These are phyloP conservation scores for Spinus pinus DNA, from an alignment of 2,797 vertebrate genomes.

Conservation along the genomic window DNA sequence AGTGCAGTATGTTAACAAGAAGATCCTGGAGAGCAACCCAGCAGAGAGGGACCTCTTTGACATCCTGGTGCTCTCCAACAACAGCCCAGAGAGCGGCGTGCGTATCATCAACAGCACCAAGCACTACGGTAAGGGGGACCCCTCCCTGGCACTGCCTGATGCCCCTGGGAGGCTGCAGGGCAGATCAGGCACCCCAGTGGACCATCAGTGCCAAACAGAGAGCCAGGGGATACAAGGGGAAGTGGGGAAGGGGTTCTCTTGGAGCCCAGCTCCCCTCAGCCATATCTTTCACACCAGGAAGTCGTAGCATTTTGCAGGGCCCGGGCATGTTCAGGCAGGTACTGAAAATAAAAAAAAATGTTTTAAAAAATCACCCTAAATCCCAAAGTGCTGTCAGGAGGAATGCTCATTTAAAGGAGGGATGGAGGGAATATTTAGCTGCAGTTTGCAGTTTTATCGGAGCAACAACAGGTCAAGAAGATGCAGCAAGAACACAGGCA, in stretches of 20 bases:
- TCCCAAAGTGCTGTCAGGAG: background rate
- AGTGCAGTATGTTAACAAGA: constrained; percentile 76
- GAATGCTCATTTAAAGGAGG: background rate
- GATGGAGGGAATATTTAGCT: background rate
- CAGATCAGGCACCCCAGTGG: background rate
- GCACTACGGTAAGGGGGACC: constrained; percentile 60
- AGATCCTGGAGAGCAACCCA: constrained; percentile 71
- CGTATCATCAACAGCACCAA: constrained; percentile 75
- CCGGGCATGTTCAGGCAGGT: background rate
- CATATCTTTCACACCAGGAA: background rate
- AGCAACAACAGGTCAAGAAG: background rate
- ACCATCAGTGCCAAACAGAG: background rate
- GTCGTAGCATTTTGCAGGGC: background rate
- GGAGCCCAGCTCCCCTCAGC: background rate
- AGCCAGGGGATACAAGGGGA: background rate
- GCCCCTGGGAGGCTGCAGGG: background rate
- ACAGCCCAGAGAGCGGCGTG: constrained; percentile 69
- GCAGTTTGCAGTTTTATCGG: background rate
- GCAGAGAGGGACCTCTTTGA: constrained; percentile 78
- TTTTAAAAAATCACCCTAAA: background rate
- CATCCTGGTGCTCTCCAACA: constrained; percentile 79
- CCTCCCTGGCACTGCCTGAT: accelerated
- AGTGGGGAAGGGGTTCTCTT: background rate
- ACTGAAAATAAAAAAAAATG: background rate
- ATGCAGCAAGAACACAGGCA: background rate